Percentiles rank a stretch among this genome's conserved stretches.
phyloP scores from a whole-genome alignment of 2,113 vertebrate species.

The Sarotherodon lohbergeri region DNA sequence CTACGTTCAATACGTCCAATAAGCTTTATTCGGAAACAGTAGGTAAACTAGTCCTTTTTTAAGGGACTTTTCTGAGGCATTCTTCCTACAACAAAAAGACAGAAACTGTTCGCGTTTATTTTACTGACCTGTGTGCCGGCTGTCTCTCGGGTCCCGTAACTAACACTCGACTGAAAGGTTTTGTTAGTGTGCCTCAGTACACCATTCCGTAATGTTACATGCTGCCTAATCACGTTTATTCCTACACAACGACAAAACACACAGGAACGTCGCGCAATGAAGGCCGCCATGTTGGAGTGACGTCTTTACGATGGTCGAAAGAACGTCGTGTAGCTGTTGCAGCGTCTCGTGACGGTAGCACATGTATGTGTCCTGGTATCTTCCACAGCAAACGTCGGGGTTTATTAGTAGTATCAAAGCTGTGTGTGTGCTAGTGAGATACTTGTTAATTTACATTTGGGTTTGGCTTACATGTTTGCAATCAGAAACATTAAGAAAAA shows the following conservation, averaged over 20 bases:
- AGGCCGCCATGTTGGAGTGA: constrained; percentile 63
- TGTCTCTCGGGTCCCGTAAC: background rate
- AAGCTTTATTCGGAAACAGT: background rate
- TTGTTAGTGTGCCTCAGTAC: background rate
- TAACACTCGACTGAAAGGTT: background rate
- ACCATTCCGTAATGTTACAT: background rate
- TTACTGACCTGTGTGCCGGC: constrained; percentile 37
- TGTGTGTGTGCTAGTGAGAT: background rate
- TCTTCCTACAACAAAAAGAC: background rate
- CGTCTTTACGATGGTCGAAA: background rate
- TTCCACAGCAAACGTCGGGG: background rate
- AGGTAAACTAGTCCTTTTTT: background rate
- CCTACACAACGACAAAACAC: background rate
- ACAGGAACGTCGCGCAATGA: background rate
- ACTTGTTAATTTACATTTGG: background rate
- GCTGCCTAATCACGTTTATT: background rate
- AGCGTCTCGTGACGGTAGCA: background rate
- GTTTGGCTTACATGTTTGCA: background rate
- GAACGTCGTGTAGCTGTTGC: background rate
- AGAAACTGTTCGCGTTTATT: background rate
- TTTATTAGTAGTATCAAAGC: background rate
- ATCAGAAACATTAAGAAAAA: background rate
- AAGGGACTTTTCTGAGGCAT: background rate
- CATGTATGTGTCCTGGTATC: background rate
- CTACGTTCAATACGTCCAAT: fast-evolving